Percentiles rank a stretch among this genome's conserved stretches.
Evolutionary conservation across 2,797 vertebrate species (phyloP).

Genomic region (Setipinna tenuifilis): DNA sequence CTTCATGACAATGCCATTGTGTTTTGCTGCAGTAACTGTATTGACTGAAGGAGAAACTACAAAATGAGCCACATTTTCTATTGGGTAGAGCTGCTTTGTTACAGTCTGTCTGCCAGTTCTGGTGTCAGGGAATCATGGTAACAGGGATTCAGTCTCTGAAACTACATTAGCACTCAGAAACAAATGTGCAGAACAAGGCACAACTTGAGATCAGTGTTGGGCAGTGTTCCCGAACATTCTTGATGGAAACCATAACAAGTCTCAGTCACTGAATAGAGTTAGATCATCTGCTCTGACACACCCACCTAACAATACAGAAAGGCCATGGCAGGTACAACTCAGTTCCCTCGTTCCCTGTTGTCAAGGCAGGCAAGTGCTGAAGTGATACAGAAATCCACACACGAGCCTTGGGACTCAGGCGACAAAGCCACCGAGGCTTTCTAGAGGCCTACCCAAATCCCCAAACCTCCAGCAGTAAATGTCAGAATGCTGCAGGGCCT

Average conservation of each 20-base stretch:
- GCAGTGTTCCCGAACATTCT: background rate
- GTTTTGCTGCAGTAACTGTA: background rate
- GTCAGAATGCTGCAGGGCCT: constrained; percentile 6
- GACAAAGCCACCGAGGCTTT: background rate
- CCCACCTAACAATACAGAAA: background rate
- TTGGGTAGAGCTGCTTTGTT: background rate
- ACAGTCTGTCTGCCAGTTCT: background rate
- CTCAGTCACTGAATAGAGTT: background rate
- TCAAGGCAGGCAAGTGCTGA: background rate
- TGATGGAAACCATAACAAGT: background rate
- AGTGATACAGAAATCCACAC: background rate
- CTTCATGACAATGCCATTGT: background rate
- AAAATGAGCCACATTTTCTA: background rate
- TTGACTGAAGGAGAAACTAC: background rate
- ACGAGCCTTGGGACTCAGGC: background rate
- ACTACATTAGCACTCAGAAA: background rate
- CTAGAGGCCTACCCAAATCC: background rate
- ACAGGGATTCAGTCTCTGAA: background rate
- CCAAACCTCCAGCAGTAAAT: background rate
- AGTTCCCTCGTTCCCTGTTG: background rate
- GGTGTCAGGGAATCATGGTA: background rate
- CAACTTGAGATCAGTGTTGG: background rate
- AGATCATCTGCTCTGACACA: background rate
- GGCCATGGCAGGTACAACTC: background rate
- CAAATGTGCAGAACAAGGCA: background rate